A percentile compares a stretch with the other conserved stretches of the same genome.
Conservation (phyloP, 2,113 vertebrate genomes). For the Plestiodon gilberti region DNA sequence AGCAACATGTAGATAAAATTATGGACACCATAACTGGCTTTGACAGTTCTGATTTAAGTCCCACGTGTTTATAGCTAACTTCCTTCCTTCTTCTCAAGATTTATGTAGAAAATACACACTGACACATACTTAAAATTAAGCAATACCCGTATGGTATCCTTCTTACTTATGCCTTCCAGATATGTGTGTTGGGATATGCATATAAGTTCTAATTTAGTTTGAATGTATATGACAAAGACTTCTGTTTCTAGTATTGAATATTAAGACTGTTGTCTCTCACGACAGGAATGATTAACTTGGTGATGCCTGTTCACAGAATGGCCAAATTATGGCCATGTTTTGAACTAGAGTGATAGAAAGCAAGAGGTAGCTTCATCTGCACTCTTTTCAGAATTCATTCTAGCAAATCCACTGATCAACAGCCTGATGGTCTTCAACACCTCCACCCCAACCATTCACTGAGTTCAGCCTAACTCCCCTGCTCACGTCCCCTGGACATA, state of each 20-base stretch:
- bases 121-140: no score
- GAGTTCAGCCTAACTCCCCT: background rate
- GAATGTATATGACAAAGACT: background rate
- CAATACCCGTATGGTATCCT: no score
- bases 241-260: background rate
- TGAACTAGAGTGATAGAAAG: background rate
- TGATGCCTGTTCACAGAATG: background rate
- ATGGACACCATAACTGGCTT: slow-evolving; percentile 5
- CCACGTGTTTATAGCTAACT: no score
- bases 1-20: slow-evolving; percentile 56
- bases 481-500: background rate
- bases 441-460: background rate
- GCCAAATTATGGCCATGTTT: background rate
- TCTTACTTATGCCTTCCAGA: no score
- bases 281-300: background rate
- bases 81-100: no score
- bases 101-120: no score
- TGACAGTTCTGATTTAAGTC: slow-evolving; percentile 23
- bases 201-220: no score
- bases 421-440: background rate
- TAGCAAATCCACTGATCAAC: background rate
- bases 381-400: background rate
- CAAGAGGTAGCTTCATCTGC: background rate
- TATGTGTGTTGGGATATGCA: no score
- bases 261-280: background rate